Evolutionary conservation across 1,140 invertebrate species (phyloP), one percentile per base, ranked within the genome.

Genomic region (Aphis gossypii): DNA sequence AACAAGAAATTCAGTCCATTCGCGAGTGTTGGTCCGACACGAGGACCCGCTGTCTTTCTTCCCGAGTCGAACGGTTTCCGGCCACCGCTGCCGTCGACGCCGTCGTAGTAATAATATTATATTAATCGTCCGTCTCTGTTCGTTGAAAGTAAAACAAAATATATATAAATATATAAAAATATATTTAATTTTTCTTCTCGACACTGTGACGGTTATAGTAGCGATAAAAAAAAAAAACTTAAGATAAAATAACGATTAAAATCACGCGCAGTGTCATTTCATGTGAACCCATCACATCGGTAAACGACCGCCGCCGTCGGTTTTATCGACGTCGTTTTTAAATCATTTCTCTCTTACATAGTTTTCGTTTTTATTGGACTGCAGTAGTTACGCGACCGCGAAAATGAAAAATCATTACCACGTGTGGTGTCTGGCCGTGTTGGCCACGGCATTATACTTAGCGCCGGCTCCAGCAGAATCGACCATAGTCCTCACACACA

Each of bases 21-120:
- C 92, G 92, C 82, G 82, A 93, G 92, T 30, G 92, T 93, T 41
- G 92, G 92, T 93, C 92, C 92, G 82, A 93, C 82, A 93, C 92
- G 76, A 93, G 92, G 92, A 84, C 92, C 90, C 92, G 82, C 92
- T 21, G 89, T 30, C 35, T 51, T 83, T 92, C 76, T 51, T 30
- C 41, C 46, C 87, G 35, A 86, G 44, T 35, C 20, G 25, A 46
- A 89, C 68, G n/a, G 41, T 46, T 30, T 51, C 68, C 76, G 91
- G 90, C 82, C 68, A 35, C 4, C n/a, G 91, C 46, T 35, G 46
- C n/a, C 56, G 68, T 38, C 44, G 25, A 1, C 48, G 88, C 21
- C 18, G n/a, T 46, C 41, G 41, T 68, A n/a, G 60, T 68, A 68
- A n/a, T 68, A 60, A 82, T 82, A 35, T 35, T 83, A 83, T 35